Conservation (phyloP, 2,888 invertebrate genomes). For the Syrphus vitripennis region DNA sequence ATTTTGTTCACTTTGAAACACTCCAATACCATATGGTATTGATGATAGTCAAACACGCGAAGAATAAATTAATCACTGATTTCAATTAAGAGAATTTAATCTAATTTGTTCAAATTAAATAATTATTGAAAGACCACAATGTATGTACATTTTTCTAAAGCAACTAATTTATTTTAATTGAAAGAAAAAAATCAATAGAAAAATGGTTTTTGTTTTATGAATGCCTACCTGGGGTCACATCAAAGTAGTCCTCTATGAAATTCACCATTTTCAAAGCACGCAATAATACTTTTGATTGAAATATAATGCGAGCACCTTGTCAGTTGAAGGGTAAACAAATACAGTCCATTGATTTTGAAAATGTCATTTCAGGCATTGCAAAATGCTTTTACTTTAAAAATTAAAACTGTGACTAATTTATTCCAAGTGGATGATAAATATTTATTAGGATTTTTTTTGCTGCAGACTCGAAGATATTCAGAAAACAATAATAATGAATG, state of each 20-base stretch:
- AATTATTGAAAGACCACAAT: background rate
- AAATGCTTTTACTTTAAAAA: background rate
- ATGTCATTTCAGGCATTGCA: background rate
- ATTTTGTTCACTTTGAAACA: no score
- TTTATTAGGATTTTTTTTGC: background rate
- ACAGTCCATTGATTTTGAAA: background rate
- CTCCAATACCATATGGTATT: no score
- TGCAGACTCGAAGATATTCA: no score
- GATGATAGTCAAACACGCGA: no score
- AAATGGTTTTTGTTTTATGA: background rate
- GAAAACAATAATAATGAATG: no score
- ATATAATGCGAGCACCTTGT: background rate
- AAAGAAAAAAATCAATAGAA: no score
- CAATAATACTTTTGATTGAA: background rate
- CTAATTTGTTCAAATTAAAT: background rate
- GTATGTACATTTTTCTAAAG: no score
- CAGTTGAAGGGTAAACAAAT: background rate
- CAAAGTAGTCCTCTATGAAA: conserved; percentile 11
- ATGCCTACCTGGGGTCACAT: conserved; percentile 10
- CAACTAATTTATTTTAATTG: background rate
- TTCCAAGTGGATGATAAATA: background rate
- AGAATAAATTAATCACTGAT: no score
- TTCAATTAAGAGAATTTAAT: background rate
- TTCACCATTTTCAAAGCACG: background rate
- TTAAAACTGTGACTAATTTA: background rate